Conservation (phyloP, 1,140 invertebrate species). For the Ditylenchus dipsaci region DNA sequence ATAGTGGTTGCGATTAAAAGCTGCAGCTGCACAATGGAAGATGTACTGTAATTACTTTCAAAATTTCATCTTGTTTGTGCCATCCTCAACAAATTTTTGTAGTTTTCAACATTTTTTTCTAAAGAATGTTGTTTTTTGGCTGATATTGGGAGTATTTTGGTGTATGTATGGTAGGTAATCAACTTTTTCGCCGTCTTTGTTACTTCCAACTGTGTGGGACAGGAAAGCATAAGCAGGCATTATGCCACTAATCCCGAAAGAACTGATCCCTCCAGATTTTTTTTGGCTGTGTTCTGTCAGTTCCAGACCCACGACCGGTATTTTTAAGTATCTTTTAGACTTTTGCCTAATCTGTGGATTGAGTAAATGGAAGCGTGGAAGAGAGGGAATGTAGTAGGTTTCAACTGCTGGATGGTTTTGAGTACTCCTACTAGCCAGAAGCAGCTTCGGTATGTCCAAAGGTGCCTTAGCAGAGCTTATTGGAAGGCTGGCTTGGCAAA, state of each 20-base stretch:
- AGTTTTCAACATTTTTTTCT: background rate
- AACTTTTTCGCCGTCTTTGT: background rate
- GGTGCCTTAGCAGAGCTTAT: constrained; percentile 36
- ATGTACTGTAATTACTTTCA: background rate
- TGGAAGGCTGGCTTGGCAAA: background rate
- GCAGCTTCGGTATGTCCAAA: constrained; percentile 51
- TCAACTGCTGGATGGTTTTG: constrained; percentile 35
- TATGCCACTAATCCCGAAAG: constrained; percentile 49
- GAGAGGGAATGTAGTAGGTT: constrained; percentile 12
- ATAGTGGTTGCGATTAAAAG: background rate
- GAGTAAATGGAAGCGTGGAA: constrained; percentile 22
- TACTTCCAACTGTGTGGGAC: background rate
- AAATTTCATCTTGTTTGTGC: background rate
- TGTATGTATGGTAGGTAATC: background rate
- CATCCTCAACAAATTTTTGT: background rate
- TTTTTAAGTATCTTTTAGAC: background rate
- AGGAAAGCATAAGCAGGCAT: constrained; percentile 41
- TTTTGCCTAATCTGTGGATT: constrained; percentile 23
- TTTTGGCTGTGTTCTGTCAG: background rate
- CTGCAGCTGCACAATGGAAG: background rate
- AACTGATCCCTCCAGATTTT: constrained; percentile 15
- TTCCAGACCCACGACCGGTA: constrained; percentile 1
- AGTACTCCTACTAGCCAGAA: constrained; percentile 46
- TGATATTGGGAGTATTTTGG: background rate
- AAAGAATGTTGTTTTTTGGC: background rate